Conservation (phyloP, 2,797 vertebrate genomes). For the Microchirus variegatus region DNA sequence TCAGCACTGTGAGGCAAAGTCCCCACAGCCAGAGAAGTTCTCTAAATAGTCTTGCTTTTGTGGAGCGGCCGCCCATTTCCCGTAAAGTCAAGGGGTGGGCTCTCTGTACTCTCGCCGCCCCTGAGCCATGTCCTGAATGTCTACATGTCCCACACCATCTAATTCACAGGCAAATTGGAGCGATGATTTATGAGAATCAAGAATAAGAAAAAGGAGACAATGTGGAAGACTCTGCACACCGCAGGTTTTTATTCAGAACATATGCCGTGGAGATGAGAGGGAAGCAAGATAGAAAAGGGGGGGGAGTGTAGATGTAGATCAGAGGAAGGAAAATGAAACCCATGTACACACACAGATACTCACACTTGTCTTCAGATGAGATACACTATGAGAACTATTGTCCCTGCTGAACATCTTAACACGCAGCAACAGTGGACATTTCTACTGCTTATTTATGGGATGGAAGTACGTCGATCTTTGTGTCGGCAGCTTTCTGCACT, state of each 20-base stretch:
- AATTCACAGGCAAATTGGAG: constrained; percentile 78
- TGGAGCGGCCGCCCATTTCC: constrained; percentile 72
- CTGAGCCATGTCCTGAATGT: constrained; percentile 59
- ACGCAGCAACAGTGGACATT: constrained; percentile 27
- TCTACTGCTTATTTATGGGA: constrained; percentile 17
- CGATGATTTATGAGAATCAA: constrained; percentile 79
- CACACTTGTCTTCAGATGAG: constrained; percentile 49
- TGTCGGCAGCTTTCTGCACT: constrained; percentile 24
- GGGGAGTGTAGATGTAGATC: constrained; percentile 34
- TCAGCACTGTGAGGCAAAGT: constrained; percentile 42
- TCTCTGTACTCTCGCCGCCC: constrained; percentile 54
- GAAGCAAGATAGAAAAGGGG: constrained; percentile 44
- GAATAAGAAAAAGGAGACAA: constrained; percentile 77
- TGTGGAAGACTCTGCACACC: constrained; percentile 72
- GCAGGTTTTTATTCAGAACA: constrained; percentile 77
- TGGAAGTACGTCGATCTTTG: constrained; percentile 17
- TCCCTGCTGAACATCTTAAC: constrained; percentile 30
- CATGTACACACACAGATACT: neutral
- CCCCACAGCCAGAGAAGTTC: constrained; percentile 50
- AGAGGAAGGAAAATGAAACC: constrained; percentile 28
- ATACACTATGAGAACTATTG: constrained; percentile 55
- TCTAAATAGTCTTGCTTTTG: constrained; percentile 63
- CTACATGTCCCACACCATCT: constrained; percentile 73
- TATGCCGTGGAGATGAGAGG: constrained; percentile 68
- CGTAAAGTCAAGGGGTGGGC: constrained; percentile 75